Evolutionary conservation across 2,888 invertebrate species (phyloP), one percentile per base, ranked within the genome.

Genomic region (Nemurella pictetii): DNA sequence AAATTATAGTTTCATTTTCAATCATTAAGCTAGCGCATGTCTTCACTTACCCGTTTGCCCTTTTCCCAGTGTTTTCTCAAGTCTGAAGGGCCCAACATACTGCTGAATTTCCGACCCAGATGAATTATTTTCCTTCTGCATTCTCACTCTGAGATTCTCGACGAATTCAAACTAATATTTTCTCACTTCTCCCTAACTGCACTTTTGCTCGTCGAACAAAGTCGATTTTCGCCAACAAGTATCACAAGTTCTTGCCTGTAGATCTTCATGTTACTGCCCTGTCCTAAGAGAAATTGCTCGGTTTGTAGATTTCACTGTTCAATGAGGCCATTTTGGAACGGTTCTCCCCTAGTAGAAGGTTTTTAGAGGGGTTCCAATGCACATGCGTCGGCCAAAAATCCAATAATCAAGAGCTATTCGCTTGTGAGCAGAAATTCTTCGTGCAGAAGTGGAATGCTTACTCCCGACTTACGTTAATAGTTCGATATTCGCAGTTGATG

Each of bases 31-130:
- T 85, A 75, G 12, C 25, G 73, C 77, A 85, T 80, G 84, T 26
- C 80, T 75, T n/a, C 85, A 90, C 92, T 92, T 92, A 99, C 99
- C 99, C 91, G 99, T 99, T 92, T 99, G 99, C 87, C 99, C 99
- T 91, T 99, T 99, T 89, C 99, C 99, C 87, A 99, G 94, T 84
- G 99, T 99, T 92, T 99, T 99, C 92, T 99, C 99, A 91, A 99
- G 93, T 91, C 99, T 94, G 92, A 99, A 99, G 86, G 99, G 99
- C 88, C 99, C 99, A 89, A 99, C 99, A 92, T 98, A 99, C 92
- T 97, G 96, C 90, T 96, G 96, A 89, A 93, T 93, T 92, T 95
- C 95, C 83, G 87, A 87, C 81, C 87, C 87, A 25, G 86, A 80
- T 73, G 87, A 84, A 83, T 87, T 87, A 85, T 87, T 87, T 78